These are phyloP conservation scores for Thalassarche chlororhynchos DNA, from an alignment of 2,113 vertebrate genomes.

Conservation along the genomic window DNA sequence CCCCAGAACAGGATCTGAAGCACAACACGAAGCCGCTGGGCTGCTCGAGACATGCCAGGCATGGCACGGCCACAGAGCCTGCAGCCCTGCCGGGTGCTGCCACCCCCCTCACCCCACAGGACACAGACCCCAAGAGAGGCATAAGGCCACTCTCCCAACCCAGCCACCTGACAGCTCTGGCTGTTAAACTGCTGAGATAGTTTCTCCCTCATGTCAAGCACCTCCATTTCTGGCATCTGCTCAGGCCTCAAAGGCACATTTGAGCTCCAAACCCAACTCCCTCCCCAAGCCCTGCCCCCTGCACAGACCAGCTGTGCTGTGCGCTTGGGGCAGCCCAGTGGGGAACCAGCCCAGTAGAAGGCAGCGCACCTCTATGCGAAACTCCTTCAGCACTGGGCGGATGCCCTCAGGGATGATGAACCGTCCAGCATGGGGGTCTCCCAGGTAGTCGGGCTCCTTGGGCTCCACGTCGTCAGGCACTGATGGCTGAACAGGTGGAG, in stretches of 20 bases:
- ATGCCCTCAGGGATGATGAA: slow-evolving; percentile 87
- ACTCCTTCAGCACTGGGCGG: slow-evolving; percentile 85
- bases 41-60: not conserved
- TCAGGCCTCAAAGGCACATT: not conserved
- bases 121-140: not conserved
- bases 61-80: fast-evolving
- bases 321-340: fast-evolving
- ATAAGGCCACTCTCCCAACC: not conserved
- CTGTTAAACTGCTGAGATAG: not conserved
- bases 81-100: not conserved
- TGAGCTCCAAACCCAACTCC: not conserved
- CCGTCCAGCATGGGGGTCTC: slow-evolving; percentile 56
- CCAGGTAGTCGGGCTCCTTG: slow-evolving; percentile 73
- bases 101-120: not conserved
- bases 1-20: slow-evolving; percentile 94
- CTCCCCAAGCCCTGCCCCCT: not conserved
- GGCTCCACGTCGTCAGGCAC: slow-evolving; percentile 85
- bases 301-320: not conserved
- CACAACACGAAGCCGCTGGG: not conserved
- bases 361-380: slow-evolving; percentile 85
- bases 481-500: slow-evolving; percentile 74
- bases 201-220: not conserved
- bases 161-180: not conserved
- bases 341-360: not conserved
- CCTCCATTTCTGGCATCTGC: not conserved